These are phyloP conservation scores for Pterocles orientalis DNA, from an alignment of 2,113 vertebrate genomes.

Conservation along the genomic window DNA sequence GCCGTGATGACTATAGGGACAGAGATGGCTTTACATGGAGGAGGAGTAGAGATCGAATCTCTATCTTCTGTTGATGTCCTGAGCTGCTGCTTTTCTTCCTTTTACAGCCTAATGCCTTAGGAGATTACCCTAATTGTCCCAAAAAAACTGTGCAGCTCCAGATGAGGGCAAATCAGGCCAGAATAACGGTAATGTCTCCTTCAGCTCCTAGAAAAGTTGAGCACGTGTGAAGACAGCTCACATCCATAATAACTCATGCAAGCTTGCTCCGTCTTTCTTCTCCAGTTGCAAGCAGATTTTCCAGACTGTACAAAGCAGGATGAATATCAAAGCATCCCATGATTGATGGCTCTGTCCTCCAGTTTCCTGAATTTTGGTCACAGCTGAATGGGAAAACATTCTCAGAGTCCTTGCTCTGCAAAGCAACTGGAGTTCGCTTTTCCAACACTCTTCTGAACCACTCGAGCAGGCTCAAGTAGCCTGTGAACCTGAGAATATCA, in stretches of 20 bases:
- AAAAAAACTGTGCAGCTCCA: not conserved
- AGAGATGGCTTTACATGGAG: not conserved
- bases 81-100: not conserved
- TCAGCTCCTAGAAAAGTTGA: not conserved
- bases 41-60: not conserved
- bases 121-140: not conserved
- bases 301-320: not conserved
- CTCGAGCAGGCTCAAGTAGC: not conserved
- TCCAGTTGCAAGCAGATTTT: not conserved
- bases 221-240: not conserved
- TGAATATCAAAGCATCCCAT: not conserved
- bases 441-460: not conserved
- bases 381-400: not conserved
- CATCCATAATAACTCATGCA: not conserved
- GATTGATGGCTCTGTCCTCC: not conserved
- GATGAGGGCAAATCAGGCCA: not conserved
- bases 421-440: not conserved
- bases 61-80: not conserved
- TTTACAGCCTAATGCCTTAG: not conserved
- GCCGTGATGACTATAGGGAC: fast-evolving
- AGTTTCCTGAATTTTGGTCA: not conserved
- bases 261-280: not conserved
- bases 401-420: not conserved
- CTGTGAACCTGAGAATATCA: not conserved
- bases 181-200: not conserved